Conservation (phyloP, 37 sponge, comb jelly and placozoan genomes). For the Dysidea cf. avara region DNA sequence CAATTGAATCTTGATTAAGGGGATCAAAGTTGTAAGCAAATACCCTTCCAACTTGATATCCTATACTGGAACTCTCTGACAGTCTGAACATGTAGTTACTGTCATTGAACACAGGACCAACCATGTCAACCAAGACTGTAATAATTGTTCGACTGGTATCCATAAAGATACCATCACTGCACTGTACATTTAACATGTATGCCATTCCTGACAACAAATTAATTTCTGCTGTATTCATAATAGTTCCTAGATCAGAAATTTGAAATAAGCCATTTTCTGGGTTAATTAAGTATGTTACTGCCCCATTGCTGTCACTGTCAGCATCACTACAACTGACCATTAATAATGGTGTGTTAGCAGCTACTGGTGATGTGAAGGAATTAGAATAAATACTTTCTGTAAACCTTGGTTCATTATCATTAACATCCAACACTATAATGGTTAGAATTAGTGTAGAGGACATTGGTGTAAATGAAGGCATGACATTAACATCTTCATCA, state of each 20-base stretch:
- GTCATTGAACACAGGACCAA: conserved; percentile 34
- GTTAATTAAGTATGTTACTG: conserved; percentile 25
- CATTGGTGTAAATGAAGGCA: conserved; percentile 16
- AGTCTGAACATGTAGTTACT: too few relatives aligned
- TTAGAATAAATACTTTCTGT: background rate
- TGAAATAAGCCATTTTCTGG: background rate
- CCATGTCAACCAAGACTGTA: conserved; percentile 29
- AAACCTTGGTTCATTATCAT: conserved; percentile 61
- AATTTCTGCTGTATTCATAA: too few relatives aligned
- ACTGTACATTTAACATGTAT: conserved; percentile 18
- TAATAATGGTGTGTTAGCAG: background rate
- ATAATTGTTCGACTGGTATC: conserved; percentile 22
- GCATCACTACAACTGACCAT: conserved; percentile 43
- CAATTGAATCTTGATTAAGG: too few relatives aligned
- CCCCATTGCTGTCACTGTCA: conserved; percentile 29
- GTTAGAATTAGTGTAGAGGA: conserved; percentile 20
- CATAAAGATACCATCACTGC: conserved; percentile 40
- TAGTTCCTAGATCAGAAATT: too few relatives aligned
- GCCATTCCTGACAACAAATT: too few relatives aligned
- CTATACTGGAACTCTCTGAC: too few relatives aligned
- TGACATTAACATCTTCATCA: conserved; percentile 48
- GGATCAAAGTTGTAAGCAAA: too few relatives aligned
- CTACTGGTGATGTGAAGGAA: background rate
- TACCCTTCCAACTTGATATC: too few relatives aligned
- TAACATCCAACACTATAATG: conserved; percentile 47